A percentile compares a stretch with the other conserved stretches of the same genome.
Conservation (phyloP, 2,888 invertebrate species). For the Lydus trimaculatus region DNA sequence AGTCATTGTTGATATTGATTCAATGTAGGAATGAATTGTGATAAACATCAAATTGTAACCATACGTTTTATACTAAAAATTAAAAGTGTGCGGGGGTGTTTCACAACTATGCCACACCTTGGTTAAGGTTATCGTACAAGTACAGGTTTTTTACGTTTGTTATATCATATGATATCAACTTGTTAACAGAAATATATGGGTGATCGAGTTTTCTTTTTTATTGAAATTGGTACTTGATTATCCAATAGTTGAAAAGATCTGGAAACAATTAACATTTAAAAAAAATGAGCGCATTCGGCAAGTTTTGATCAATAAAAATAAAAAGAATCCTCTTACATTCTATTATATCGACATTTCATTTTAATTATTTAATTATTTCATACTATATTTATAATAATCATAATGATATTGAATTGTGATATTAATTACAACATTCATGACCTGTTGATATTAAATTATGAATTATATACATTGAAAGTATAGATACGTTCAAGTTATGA, state of each 20-base stretch:
- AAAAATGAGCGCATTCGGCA: neutral
- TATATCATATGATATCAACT: conserved; percentile 5
- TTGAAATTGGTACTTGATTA: neutral
- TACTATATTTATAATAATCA: neutral
- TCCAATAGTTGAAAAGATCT: neutral
- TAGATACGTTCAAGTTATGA: neutral
- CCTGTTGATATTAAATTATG: conserved; percentile 3
- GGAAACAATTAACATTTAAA: neutral
- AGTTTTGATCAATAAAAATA: neutral
- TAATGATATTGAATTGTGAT: neutral
- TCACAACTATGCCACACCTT: conserved; percentile 3
- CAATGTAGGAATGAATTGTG: neutral
- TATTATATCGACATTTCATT: neutral
- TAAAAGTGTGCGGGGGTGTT: neutral
- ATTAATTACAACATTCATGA: neutral
- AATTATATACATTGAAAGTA: neutral
- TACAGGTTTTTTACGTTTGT: neutral
- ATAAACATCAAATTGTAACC: neutral
- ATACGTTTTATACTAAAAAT: neutral
- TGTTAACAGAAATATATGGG: neutral
- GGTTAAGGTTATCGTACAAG: conserved; percentile 7
- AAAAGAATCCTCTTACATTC: neutral
- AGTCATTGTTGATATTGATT: neutral
- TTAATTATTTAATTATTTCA: neutral
- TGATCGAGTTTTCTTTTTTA: conserved; percentile 2